phyloP scores from a whole-genome alignment of 2,797 vertebrate genomes.

The Acanthurus tractus region DNA sequence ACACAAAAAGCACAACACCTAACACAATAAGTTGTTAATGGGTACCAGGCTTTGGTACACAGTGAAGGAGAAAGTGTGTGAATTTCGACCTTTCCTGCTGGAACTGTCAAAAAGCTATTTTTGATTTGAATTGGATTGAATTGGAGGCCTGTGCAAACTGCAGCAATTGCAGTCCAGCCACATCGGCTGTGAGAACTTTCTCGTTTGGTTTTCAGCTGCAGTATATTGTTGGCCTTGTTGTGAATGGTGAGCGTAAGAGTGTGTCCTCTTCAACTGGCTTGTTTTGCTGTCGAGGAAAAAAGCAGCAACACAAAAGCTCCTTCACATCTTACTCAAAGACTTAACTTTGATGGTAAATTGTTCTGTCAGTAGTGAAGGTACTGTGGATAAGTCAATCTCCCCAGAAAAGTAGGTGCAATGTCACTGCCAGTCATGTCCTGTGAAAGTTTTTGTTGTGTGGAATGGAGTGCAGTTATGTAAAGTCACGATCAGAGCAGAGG shows the following conservation, averaged over 20 bases:
- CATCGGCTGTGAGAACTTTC: background rate
- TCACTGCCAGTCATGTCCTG: background rate
- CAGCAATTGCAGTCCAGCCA: background rate
- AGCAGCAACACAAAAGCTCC: constrained; percentile 1
- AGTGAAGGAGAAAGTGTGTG: background rate
- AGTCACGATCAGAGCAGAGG: constrained; percentile 4
- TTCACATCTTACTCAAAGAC: constrained; percentile 5
- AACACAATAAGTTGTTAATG: background rate
- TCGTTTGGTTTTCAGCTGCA: background rate
- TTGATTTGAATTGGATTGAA: too few species aligned
- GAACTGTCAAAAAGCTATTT: too few species aligned
- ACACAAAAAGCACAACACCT: too few species aligned
- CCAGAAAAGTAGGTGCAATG: background rate
- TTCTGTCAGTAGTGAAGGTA: background rate
- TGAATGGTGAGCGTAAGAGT: background rate
- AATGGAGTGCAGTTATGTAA: background rate
- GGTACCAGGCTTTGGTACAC: background rate
- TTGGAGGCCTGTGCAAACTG: background rate
- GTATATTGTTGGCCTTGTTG: background rate
- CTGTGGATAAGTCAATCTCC: background rate
- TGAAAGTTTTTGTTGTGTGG: background rate
- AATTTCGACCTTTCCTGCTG: background rate
- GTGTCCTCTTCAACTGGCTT: background rate
- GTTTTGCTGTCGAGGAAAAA: background rate
- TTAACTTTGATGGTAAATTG: background rate